Base-by-base conservation (phyloP, 2,113 vertebrate species). In the Grallaria varia region DNA sequence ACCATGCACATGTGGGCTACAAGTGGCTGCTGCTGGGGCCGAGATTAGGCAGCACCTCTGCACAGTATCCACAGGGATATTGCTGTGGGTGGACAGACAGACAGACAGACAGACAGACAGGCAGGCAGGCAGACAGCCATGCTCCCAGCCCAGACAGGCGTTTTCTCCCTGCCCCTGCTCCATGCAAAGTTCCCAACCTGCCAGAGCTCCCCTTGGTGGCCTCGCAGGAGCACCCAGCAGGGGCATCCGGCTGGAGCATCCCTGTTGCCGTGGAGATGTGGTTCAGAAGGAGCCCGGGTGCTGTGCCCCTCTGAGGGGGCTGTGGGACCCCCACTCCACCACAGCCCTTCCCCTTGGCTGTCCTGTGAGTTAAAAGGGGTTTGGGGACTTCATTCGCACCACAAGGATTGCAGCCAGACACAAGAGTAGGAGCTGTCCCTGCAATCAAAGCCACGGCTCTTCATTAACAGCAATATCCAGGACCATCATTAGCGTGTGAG, bases 1-100 rank as follows among this genome's bases (percentile, higher is more conserved):
- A 49, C 18, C 6, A 1, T 0, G 1, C 0, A 0, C 33, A 58
- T 3, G 0, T 27, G 47, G 52, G 77, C 66, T 67, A 2, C 18
- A 62, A 76, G 83, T 25, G 72, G 56, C 69, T 93, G 83, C 68
- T 84, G 49, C 71, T 8, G 5, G 30, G 35, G 68, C 18, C 0
- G 4, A 74, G 44, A 37, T n/a, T 53, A 80, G 81, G 86, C 83
- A 67, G 58, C 3, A 4, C n/a, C 60, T 81, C 37, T 53, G 60
- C 1, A 1, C 60, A 28, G 4, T 14, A 30, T 40, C 55, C 13
- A 2, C 55, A 37, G 84, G 68, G n/a, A 39, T 39, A 17, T 8
- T 62, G 77, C 72, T 69, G 67, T 39, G 84, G 67, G 47, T 11
- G 5, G 79, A 44, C 71, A 69, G 71, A 17, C 56, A 62, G 72